Evolutionary conservation across 1,140 invertebrate species (phyloP).

Genomic region (Agraylea sexmaculata): DNA sequence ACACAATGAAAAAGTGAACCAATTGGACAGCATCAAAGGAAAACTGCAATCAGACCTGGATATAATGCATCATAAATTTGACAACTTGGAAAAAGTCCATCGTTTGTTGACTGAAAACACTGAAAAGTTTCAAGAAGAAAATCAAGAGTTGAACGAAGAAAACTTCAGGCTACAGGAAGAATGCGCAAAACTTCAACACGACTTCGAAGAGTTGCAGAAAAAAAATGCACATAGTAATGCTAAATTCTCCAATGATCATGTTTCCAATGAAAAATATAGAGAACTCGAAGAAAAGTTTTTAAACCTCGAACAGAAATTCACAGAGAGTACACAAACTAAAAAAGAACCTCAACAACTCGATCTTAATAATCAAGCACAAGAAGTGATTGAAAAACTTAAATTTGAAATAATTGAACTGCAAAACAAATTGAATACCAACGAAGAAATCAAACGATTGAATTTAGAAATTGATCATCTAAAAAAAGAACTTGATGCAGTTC

Average conservation of each 20-base stretch:
- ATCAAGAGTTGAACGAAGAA: constrained; percentile 38
- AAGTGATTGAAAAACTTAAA: constrained; percentile 37
- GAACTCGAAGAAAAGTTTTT: constrained; percentile 35
- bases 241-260: constrained; percentile 12
- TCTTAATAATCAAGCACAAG: constrained; percentile 42
- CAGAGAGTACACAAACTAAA: constrained; percentile 31
- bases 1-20: constrained; percentile 26
- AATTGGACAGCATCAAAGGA: constrained; percentile 11
- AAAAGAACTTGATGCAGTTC: constrained; percentile 15
- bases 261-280: constrained; percentile 33
- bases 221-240: not conserved
- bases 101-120: constrained; percentile 33
- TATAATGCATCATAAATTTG: constrained; percentile 35
- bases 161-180: constrained; percentile 37
- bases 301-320: constrained; percentile 30
- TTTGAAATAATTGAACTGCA: constrained; percentile 38
- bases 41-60: constrained; percentile 27
- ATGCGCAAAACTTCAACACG: constrained; percentile 32
- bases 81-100: constrained; percentile 36
- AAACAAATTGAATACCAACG: constrained; percentile 31
- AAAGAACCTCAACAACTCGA: constrained; percentile 27
- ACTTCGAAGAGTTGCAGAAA: constrained; percentile 19
- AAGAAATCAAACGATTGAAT: constrained; percentile 24
- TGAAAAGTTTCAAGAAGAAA: constrained; percentile 38
- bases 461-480: constrained; percentile 25